Base-by-base conservation (phyloP, 2,888 invertebrate genomes). In the Globia sparganii region DNA sequence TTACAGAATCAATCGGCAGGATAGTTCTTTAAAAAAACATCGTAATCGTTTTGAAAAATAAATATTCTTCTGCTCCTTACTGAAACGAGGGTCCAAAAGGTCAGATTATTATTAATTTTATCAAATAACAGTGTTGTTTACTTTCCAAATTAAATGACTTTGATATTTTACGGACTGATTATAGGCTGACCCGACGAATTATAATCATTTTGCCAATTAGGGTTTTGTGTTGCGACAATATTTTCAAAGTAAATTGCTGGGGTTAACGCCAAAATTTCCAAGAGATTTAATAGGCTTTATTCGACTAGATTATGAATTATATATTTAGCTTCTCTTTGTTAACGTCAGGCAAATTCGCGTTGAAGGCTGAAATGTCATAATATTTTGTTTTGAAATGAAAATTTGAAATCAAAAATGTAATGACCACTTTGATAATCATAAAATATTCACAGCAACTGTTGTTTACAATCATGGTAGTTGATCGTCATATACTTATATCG, bases 151-250 rank as follows among this genome's bases (percentile, higher is more conserved):
- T 46, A 64, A 84, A 84, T 77, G 59, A 73, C 81, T 72, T 72
- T 58, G 64, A 84, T 77, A 75, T 75, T 84, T 75, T 61, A 81
- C 65, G 37, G 53, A 31, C 49, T 67, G 46, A 75, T 75, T 81
- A 81, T 66, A 49, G 2, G 64, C 80, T 77, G 76, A 75, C 66
- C 72, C 74, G 40, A 71, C 74, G 66, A 73, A 84, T 84, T 78
- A 81, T 84, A 81, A 84, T 81, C 28, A 66, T 76, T 83, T 80
- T 72, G 72, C 79, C 84, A 77, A 84, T 84, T 86, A 73, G 37
- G 78, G 78, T 70, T 74, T 78, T 46, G 72, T 70, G 64, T 69
- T 59, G 64, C 74, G 43, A 76, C 69, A 68, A 65, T 78, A 82
- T 87, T 85, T 86, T 77, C 53, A 9, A 72, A 37, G 56, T 40